These are phyloP conservation scores for Saguinus imperator DNA, from an alignment of 2,113 vertebrate species.

Conservation along the genomic window DNA sequence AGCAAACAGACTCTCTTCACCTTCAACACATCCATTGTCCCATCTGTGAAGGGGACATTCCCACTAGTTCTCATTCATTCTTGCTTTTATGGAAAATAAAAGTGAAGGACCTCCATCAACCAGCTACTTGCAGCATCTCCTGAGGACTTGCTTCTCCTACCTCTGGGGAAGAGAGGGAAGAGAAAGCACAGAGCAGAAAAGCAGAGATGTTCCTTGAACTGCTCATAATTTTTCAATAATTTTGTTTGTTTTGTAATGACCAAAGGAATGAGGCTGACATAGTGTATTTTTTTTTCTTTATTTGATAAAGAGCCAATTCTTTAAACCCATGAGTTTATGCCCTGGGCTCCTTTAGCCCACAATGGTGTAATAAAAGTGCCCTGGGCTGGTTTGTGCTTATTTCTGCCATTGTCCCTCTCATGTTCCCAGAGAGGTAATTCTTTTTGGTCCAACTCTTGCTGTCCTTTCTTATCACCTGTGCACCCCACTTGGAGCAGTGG, in stretches of 20 bases:
- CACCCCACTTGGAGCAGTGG: background rate
- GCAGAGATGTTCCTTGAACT: conserved; percentile 75
- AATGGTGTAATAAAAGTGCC: conserved; percentile 92
- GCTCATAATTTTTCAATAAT: conserved; percentile 82
- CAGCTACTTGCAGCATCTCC: conserved; percentile 66
- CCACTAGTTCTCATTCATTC: conserved; percentile 78
- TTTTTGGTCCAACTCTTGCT: conserved; percentile 59
- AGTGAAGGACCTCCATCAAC: conserved; percentile 63
- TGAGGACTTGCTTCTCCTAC: conserved; percentile 70
- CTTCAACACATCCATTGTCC: background rate
- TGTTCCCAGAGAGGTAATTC: conserved; percentile 28
- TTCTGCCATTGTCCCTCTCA: conserved; percentile 86
- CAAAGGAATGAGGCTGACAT: conserved; percentile 87
- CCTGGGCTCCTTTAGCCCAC: conserved; percentile 87
- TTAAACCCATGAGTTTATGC: conserved; percentile 79
- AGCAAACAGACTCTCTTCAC: background rate
- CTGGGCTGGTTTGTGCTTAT: conserved; percentile 92
- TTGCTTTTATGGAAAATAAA: conserved; percentile 83
- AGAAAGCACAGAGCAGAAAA: conserved; percentile 71
- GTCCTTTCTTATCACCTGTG: background rate
- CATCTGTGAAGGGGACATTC: conserved; percentile 47
- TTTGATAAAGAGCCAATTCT: conserved; percentile 86
- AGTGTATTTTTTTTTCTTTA: conserved; percentile 70
- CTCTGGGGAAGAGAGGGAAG: conserved; percentile 65
- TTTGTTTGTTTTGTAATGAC: conserved; percentile 88